A percentile compares a stretch with the other conserved stretches of the same genome.
Evolutionary conservation across 2,888 invertebrate genomes (phyloP).

Genomic region (Ischnus inquisitorius): DNA sequence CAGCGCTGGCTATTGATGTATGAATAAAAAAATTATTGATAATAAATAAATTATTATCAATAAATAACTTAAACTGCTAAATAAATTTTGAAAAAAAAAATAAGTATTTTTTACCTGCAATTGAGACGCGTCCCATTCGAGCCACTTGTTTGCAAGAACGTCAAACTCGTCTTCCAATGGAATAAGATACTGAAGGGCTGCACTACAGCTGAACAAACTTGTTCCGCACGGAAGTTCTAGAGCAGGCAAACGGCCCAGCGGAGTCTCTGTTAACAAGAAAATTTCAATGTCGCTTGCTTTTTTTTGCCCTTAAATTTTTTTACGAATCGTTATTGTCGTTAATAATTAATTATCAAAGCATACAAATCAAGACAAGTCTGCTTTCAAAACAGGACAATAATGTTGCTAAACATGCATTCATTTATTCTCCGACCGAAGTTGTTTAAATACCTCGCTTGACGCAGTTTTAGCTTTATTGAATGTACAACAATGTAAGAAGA

Average conservation of each 20-base stretch:
- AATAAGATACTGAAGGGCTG: slow-evolving; percentile 89
- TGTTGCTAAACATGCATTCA: too few species aligned
- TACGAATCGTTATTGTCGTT: neutral
- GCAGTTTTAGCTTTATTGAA: too few species aligned
- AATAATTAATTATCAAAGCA: too few species aligned
- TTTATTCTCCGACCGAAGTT: too few species aligned
- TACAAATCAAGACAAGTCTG: too few species aligned
- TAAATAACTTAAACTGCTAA: neutral
- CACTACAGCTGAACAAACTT: slow-evolving; percentile 90
- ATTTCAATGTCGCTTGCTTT: neutral
- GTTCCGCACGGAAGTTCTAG: slow-evolving; percentile 88
- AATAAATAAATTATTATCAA: neutral
- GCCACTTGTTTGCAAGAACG: slow-evolving; percentile 82
- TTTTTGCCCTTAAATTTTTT: neutral
- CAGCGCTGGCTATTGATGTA: slow-evolving; percentile 86
- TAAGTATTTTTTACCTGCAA: slow-evolving; percentile 81
- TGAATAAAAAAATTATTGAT: slow-evolving; percentile 38
- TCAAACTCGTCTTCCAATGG: slow-evolving; percentile 84
- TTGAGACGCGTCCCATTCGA: slow-evolving; percentile 85
- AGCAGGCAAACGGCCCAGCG: slow-evolving; percentile 88
- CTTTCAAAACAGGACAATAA: too few species aligned
- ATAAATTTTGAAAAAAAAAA: neutral
- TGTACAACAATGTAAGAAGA: too few species aligned
- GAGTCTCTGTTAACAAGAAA: slow-evolving; percentile 83
- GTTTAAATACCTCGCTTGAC: too few species aligned